These are phyloP conservation scores for Pantherophis guttatus DNA, from an alignment of 2,113 vertebrate species.

Conservation along the genomic window DNA sequence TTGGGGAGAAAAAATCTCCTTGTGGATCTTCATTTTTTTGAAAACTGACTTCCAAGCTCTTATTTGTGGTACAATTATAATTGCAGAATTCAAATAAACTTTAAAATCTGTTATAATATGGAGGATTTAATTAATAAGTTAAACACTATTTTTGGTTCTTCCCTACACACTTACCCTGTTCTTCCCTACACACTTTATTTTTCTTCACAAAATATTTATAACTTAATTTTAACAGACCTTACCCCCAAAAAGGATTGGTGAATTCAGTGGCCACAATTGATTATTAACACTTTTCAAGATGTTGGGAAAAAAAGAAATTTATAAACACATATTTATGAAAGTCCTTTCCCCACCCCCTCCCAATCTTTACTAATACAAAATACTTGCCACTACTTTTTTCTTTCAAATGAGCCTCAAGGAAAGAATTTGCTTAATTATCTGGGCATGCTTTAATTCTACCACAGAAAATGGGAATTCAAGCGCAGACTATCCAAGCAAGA, in stretches of 20 bases:
- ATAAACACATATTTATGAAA: background rate
- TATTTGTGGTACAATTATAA: background rate
- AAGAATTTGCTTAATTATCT: background rate
- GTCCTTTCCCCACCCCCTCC: background rate
- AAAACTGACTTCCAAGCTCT: background rate
- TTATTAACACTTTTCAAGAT: background rate
- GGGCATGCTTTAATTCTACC: background rate
- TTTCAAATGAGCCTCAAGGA: background rate
- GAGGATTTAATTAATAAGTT: background rate
- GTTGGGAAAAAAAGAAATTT: background rate
- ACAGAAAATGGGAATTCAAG: background rate
- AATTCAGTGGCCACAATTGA: background rate
- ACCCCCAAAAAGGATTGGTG: background rate
- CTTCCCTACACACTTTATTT: background rate
- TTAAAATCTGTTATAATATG: background rate
- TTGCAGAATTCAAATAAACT: background rate
- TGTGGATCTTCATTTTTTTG: background rate
- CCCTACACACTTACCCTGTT: background rate
- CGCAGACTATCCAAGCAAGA: background rate
- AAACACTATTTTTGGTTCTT: background rate
- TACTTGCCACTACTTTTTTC: conserved; percentile 8
- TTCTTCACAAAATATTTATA: background rate
- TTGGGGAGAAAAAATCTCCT: background rate
- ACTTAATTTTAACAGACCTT: background rate
- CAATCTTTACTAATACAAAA: background rate